phyloP scores from a whole-genome alignment of 1,140 invertebrate species.

The Pseudoatta argentina region DNA sequence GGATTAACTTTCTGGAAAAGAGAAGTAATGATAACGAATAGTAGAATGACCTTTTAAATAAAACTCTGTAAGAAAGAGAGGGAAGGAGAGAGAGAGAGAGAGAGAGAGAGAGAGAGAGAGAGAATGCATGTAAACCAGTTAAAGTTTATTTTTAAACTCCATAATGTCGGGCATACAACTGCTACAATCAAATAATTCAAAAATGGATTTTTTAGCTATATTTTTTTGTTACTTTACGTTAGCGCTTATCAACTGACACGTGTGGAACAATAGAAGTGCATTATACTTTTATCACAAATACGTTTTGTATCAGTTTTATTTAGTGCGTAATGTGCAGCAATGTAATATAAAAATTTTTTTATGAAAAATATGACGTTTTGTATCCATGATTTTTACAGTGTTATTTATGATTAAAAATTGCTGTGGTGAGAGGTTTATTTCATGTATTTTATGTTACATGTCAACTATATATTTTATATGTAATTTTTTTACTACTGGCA shows the following conservation, averaged over 20 bases:
- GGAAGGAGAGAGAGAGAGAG: neutral
- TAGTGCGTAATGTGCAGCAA: neutral
- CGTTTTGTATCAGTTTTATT: neutral
- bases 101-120: neutral
- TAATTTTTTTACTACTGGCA: neutral
- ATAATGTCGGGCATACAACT: neutral
- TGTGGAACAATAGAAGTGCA: neutral
- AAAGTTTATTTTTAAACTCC: slow-evolving; percentile 42
- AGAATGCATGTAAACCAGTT: neutral
- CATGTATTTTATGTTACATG: slow-evolving; percentile 8
- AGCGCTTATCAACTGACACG: neutral
- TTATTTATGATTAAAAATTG: slow-evolving; percentile 18
- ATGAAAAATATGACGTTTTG: neutral
- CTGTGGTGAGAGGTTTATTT: slow-evolving; percentile 15
- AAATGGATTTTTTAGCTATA: neutral
- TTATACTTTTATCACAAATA: neutral
- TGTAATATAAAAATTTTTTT: neutral
- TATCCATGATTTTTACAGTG: neutral
- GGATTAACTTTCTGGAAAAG: slow-evolving; percentile 66
- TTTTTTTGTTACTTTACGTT: neutral
- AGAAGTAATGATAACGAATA: slow-evolving; percentile 63
- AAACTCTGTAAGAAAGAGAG: slow-evolving; percentile 22
- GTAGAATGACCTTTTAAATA: slow-evolving; percentile 57
- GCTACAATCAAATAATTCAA: neutral
- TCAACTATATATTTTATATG: slow-evolving; percentile 14